These are phyloP conservation scores for Orbicella faveolata DNA, from an alignment of 64 coral and sea anemone genomes.

Conservation along the genomic window DNA sequence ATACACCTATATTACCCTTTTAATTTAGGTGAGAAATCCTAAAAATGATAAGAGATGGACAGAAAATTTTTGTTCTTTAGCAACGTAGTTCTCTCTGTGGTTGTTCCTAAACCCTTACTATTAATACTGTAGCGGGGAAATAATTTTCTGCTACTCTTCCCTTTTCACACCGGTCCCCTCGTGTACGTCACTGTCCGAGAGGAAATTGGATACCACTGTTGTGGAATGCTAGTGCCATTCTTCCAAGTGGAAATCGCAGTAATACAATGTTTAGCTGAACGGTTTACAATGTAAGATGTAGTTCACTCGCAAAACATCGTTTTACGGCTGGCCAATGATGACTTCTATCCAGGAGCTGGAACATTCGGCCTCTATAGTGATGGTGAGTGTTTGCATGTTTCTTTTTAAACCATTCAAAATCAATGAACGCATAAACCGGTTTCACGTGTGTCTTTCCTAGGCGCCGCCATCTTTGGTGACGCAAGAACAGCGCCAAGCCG, in stretches of 20 bases:
- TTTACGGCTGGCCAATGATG: constrained; percentile 39
- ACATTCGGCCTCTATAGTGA: constrained; percentile 75
- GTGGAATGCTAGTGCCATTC: constrained; percentile 11
- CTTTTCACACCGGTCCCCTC: no score
- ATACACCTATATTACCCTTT: no score
- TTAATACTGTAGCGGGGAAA: no score
- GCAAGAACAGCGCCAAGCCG: constrained; percentile 84
- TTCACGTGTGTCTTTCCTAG: constrained; percentile 24
- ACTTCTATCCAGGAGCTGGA: constrained; percentile 83
- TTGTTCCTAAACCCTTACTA: no score
- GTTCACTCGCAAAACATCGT: constrained; percentile 19
- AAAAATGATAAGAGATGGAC: no score
- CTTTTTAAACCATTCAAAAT: background rate
- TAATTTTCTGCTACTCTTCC: no score
- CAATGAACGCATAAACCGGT: background rate
- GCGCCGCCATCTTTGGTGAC: constrained; percentile 76
- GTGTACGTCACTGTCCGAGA: no score
- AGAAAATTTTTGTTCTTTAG: no score
- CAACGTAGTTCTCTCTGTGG: no score
- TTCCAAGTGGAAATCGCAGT: background rate
- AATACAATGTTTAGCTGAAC: background rate
- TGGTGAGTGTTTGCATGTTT: constrained; percentile 51
- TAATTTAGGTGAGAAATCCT: no score
- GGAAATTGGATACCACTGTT: no score
- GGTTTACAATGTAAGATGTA: background rate